These are phyloP conservation scores for Melikaiella ostensackeni DNA, from an alignment of 2,888 invertebrate species.

Conservation along the genomic window DNA sequence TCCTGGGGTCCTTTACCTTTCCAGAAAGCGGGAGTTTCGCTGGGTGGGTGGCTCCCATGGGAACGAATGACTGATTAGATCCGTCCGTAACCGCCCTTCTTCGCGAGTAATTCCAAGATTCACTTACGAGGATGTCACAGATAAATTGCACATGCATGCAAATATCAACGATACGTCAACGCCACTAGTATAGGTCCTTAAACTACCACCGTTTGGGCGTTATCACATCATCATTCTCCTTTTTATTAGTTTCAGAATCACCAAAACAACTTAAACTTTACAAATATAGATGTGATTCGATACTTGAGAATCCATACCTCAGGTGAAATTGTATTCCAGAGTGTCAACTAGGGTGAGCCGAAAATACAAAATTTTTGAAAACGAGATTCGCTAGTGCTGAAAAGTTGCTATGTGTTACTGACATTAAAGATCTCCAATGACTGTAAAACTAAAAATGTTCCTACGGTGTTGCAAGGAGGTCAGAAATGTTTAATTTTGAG, in stretches of 20 bases:
- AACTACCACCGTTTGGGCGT: neutral
- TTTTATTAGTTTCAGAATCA: neutral
- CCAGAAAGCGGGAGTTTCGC: conserved; percentile 22
- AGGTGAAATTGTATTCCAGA: too few species aligned
- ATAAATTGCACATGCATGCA: conserved; percentile 66
- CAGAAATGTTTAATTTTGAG: too few species aligned
- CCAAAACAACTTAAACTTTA: neutral
- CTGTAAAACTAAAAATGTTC: too few species aligned
- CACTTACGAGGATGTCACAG: conserved; percentile 60
- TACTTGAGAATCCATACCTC: too few species aligned
- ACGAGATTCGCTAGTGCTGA: too few species aligned
- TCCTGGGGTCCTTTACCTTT: conserved; percentile 9
- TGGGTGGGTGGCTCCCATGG: conserved; percentile 56
- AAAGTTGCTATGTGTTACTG: too few species aligned
- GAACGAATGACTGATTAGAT: conserved; percentile 65
- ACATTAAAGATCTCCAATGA: too few species aligned
- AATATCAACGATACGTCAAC: conserved; percentile 63
- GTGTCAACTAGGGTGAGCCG: too few species aligned
- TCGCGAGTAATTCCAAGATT: conserved; percentile 62
- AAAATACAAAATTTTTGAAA: too few species aligned
- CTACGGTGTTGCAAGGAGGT: too few species aligned
- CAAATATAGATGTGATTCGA: too few species aligned
- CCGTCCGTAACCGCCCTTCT: conserved; percentile 42
- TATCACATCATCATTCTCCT: neutral
- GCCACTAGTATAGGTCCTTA: conserved; percentile 42